Percentiles rank a stretch among this genome's conserved stretches.
Evolutionary conservation across 2,113 vertebrate species (phyloP).

Genomic region (Cottus gobio): DNA sequence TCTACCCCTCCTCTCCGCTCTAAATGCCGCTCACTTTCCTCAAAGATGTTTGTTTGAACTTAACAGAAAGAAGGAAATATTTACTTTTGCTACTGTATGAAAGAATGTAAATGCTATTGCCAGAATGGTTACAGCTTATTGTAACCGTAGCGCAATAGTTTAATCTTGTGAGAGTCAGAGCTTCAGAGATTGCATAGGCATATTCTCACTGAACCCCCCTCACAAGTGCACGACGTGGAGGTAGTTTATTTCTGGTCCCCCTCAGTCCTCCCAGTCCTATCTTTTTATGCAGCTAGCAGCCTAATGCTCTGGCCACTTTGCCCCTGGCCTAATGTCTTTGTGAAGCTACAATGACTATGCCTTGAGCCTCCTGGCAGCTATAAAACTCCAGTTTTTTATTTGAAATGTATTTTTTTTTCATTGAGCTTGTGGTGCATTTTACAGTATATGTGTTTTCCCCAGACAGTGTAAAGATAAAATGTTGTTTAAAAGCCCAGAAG

Average conservation of each 20-base stretch:
- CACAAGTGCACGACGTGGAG: constrained; percentile 6
- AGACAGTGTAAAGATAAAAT: constrained; percentile 38
- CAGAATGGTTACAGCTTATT: constrained; percentile 22
- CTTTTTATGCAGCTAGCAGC: constrained; percentile 19
- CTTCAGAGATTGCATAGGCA: not conserved
- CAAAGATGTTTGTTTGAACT: constrained; percentile 70
- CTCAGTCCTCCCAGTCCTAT: constrained; percentile 31
- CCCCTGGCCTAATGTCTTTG: constrained; percentile 34
- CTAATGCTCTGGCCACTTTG: constrained; percentile 19
- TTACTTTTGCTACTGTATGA: constrained; percentile 49
- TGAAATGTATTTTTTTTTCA: not conserved
- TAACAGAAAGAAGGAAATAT: constrained; percentile 56
- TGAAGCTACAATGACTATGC: constrained; percentile 25
- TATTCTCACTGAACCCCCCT: constrained; percentile 1
- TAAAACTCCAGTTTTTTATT: constrained; percentile 34
- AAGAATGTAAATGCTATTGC: constrained; percentile 35
- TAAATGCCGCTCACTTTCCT: constrained; percentile 37
- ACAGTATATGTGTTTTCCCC: constrained; percentile 33
- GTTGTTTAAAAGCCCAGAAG: constrained; percentile 42
- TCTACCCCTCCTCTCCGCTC: constrained; percentile 27
- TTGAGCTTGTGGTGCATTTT: constrained; percentile 3
- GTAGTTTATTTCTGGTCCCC: constrained; percentile 1
- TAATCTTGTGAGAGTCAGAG: not conserved
- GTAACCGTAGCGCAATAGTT: not conserved
- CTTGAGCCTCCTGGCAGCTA: constrained; percentile 17